phyloP scores from a whole-genome alignment of 2,113 vertebrate species.

The Phalacrocorax carbo region DNA sequence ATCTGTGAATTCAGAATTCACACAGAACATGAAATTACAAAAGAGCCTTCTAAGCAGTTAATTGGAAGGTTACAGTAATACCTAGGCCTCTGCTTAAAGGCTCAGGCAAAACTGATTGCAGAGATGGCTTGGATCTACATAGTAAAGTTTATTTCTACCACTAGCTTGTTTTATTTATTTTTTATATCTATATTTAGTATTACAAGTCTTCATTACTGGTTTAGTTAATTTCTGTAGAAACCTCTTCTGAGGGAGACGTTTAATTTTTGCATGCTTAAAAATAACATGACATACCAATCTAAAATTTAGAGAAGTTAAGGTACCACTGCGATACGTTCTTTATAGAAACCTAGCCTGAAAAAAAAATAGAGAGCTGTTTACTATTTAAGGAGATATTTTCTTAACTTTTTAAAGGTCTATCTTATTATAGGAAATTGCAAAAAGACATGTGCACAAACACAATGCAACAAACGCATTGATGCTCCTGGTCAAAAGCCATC shows the following conservation, averaged over 20 bases:
- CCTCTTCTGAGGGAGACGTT: not conserved
- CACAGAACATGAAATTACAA: not conserved
- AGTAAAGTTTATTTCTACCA: not conserved
- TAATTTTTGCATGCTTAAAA: not conserved
- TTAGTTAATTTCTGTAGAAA: not conserved
- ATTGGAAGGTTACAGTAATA: not conserved
- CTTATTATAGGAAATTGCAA: not conserved
- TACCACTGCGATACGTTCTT: not conserved
- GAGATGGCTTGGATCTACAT: not conserved
- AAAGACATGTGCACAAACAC: not conserved
- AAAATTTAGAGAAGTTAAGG: not conserved
- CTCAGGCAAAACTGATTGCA: not conserved
- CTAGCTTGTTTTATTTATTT: not conserved
- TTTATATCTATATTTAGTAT: too few relatives aligned
- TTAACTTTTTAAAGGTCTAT: not conserved
- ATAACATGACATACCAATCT: not conserved
- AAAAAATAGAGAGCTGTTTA: not conserved
- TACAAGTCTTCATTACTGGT: not conserved
- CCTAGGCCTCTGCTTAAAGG: not conserved
- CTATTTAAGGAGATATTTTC: rapidly evolving
- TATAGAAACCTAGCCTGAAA: not conserved
- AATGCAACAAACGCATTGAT: not conserved
- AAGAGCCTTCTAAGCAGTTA: not conserved
- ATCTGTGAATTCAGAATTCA: not conserved
- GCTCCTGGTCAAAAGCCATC: not conserved